Conservation (phyloP, 2,113 vertebrate species). For the Sterna hirundo region DNA sequence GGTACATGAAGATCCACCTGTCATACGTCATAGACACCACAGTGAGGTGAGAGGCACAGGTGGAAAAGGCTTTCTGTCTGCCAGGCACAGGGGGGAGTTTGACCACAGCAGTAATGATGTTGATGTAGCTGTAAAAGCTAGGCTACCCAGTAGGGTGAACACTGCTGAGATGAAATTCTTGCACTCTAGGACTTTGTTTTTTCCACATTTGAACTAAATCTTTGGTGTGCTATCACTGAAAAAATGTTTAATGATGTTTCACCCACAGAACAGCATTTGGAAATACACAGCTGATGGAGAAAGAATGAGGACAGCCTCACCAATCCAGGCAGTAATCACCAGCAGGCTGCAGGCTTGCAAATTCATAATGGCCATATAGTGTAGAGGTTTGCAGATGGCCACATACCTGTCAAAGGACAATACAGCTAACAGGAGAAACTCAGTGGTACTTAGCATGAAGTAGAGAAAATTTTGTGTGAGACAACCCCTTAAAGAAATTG, state of each 20-base stretch:
- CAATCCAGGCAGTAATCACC: constrained; percentile 29
- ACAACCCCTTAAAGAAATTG: not conserved
- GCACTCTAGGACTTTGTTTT: not conserved
- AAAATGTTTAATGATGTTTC: not conserved
- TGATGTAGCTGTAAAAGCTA: constrained; percentile 25
- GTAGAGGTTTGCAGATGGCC: not conserved
- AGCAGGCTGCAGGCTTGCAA: constrained; percentile 14
- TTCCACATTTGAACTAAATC: not conserved
- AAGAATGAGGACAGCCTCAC: constrained; percentile 26
- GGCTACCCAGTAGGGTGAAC: constrained; percentile 40
- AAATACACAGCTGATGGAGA: not conserved
- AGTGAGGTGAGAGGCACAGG: constrained; percentile 40
- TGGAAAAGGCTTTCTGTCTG: constrained; percentile 46
- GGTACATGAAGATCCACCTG: not conserved
- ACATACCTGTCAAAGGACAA: not conserved
- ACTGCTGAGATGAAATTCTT: not conserved
- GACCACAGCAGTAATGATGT: constrained; percentile 27
- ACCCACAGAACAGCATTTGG: not conserved
- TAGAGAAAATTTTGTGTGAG: not conserved
- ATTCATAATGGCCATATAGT: constrained; percentile 51
- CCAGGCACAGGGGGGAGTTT: not conserved
- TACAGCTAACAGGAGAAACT: not conserved
- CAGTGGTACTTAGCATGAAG: not conserved
- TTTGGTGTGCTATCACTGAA: not conserved
- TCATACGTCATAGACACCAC: constrained; percentile 17